These are phyloP conservation scores for Philantomba maxwellii DNA, from an alignment of 2,113 vertebrate genomes.

Conservation along the genomic window DNA sequence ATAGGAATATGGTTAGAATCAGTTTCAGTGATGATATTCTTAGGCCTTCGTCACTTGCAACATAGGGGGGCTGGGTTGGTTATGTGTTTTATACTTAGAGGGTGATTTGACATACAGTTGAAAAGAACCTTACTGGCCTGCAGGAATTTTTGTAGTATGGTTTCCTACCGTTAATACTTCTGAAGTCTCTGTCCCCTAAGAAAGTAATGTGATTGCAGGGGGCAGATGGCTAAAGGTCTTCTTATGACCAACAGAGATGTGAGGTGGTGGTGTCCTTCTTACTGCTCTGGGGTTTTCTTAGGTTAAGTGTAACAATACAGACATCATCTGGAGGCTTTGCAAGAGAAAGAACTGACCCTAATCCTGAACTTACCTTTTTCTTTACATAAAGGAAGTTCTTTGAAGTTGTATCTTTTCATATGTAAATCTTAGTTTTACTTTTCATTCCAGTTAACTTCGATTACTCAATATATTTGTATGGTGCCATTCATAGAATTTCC, in stretches of 20 bases:
- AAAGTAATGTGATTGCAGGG: not conserved
- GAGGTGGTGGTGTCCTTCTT: not conserved
- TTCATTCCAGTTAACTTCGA: not conserved
- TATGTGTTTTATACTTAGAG: not conserved
- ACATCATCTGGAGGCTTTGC: not conserved
- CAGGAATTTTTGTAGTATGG: not conserved
- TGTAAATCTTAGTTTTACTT: slow-evolving; percentile 22
- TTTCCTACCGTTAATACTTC: not conserved
- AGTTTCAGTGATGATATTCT: not conserved
- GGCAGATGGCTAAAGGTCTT: not conserved
- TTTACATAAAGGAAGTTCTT: not conserved
- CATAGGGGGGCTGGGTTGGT: not conserved
- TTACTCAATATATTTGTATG: not conserved
- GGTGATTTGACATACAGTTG: not conserved
- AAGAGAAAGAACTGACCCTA: not conserved
- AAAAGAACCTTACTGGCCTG: not conserved
- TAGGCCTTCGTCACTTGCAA: not conserved
- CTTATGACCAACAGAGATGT: not conserved
- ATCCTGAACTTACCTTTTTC: not conserved
- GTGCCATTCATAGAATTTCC: not conserved
- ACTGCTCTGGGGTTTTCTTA: not conserved
- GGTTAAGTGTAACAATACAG: no score
- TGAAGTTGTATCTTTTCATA: not conserved
- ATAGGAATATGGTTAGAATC: not conserved
- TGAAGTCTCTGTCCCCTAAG: not conserved